Percentiles rank a stretch among this genome's conserved stretches.
phyloP scores from a whole-genome alignment of 2,113 vertebrate genomes.

The Epinephelus moara region DNA sequence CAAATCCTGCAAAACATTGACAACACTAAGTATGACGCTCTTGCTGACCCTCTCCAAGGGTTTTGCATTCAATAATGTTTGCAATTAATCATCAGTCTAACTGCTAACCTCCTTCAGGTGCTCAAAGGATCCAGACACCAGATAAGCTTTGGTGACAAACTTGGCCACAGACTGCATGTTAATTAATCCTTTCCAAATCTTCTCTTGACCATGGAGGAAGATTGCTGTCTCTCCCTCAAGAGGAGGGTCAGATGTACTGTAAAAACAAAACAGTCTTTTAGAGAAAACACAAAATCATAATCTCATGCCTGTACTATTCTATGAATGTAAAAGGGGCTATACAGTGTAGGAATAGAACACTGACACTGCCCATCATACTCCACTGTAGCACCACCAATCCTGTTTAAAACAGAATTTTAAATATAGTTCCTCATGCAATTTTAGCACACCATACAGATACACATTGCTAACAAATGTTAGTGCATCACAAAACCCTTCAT shows the following conservation, averaged over 20 bases:
- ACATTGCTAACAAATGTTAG: background rate
- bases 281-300: background rate
- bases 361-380: background rate
- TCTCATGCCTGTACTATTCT: background rate
- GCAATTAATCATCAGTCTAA: background rate
- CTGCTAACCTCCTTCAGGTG: conserved; percentile 94
- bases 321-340: too few species aligned
- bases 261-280: conserved; percentile 65
- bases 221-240: conserved; percentile 92
- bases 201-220: conserved; percentile 94
- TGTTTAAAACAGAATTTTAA: background rate
- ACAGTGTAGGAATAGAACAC: background rate
- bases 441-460: background rate
- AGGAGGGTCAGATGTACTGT: conserved; percentile 88
- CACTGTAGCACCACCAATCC: background rate
- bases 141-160: conserved; percentile 98
- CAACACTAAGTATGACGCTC: background rate
- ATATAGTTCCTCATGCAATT: background rate
- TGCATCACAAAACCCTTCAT: background rate
- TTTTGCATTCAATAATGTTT: background rate
- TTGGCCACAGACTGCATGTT: conserved; percentile 98
- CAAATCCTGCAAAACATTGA: conserved; percentile 89
- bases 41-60: background rate
- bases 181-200: conserved; percentile 98
- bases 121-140: conserved; percentile 96